phyloP scores from a whole-genome alignment of 2,888 invertebrate species.

The Mythimna loreyi region DNA sequence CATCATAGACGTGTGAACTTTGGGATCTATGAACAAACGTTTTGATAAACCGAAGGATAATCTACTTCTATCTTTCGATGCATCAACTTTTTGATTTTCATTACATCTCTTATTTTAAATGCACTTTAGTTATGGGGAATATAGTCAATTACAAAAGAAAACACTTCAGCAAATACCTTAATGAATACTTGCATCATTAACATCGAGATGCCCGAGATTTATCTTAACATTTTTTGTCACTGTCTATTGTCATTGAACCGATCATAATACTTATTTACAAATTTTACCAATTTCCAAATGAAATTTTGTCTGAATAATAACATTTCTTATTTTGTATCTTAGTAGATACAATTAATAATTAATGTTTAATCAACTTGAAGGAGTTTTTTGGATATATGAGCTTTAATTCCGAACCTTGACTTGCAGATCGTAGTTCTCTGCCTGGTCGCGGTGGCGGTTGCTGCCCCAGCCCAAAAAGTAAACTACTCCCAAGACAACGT shows the following conservation, averaged over 20 bases:
- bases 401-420: conserved; percentile 8
- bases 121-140: not conserved
- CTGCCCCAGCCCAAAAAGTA: conserved; percentile 65
- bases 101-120: not conserved
- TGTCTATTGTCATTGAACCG: not conserved
- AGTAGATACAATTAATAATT: too few species aligned
- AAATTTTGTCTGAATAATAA: not conserved
- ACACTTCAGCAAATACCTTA: not conserved
- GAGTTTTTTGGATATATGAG: not conserved
- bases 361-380: not conserved
- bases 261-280: not conserved
- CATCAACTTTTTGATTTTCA: not conserved
- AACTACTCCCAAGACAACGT: conserved; percentile 77
- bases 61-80: not conserved
- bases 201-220: not conserved
- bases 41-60: not conserved
- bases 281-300: too few species aligned
- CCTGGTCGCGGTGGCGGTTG: conserved; percentile 70
- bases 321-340: too few species aligned
- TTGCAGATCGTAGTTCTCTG: conserved; percentile 76
- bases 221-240: not conserved
- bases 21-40: not conserved
- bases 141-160: not conserved
- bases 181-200: not conserved
- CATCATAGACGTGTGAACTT: not conserved